A percentile compares a stretch with the other conserved stretches of the same genome.
phyloP scores from a whole-genome alignment of 2,797 vertebrate species.

The Microcaecilia unicolor region DNA sequence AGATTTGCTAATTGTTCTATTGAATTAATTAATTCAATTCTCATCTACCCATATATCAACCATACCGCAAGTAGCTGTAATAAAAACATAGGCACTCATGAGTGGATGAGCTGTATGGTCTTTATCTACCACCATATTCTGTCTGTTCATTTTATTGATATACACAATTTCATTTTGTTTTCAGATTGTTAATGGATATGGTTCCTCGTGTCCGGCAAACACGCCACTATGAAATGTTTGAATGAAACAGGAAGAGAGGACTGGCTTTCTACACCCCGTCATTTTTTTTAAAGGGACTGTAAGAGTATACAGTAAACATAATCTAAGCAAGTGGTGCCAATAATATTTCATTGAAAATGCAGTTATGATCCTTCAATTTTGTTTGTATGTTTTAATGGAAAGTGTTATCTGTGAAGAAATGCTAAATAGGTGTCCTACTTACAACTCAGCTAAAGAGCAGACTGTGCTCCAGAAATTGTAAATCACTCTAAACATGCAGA shows the following conservation, averaged over 20 bases:
- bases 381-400: slow-evolving; percentile 32
- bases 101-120: no score
- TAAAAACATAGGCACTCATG: no score
- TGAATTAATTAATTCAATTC: no score
- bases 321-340: slow-evolving; percentile 39
- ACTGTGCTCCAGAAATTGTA: no score
- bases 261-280: background rate
- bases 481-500: no score
- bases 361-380: slow-evolving; percentile 37
- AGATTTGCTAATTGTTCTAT: no score
- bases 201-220: slow-evolving; percentile 85
- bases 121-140: no score
- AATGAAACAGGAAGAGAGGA: slow-evolving; percentile 51
- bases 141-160: no score
- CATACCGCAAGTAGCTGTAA: no score
- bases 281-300: slow-evolving; percentile 27
- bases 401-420: slow-evolving; percentile 31
- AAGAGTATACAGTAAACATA: background rate
- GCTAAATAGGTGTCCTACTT: slow-evolving; percentile 30
- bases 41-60: no score
- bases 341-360: slow-evolving; percentile 31
- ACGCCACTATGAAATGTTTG: slow-evolving; percentile 90
- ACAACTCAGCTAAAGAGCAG: slow-evolving; percentile 12
- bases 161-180: background rate
- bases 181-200: slow-evolving; percentile 87